Conservation (phyloP, 1,140 invertebrate genomes). For the Varroa destructor region DNA sequence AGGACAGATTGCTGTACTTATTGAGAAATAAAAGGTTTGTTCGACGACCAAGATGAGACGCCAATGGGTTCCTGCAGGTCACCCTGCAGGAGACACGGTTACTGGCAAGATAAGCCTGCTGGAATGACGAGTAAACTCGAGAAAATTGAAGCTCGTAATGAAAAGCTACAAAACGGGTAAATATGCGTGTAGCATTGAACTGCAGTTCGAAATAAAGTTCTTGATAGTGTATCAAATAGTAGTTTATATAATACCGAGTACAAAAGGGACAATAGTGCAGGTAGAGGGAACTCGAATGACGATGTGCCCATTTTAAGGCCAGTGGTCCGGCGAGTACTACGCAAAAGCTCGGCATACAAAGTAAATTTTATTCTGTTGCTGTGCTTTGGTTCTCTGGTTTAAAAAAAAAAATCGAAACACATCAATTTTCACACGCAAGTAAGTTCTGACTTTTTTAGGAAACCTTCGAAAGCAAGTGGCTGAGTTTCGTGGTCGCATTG, state of each 20-base stretch:
- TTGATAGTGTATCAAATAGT: no score
- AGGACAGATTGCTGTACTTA: no score
- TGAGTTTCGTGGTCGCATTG: neutral
- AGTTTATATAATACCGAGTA: no score
- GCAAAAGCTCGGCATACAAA: constrained; percentile 1
- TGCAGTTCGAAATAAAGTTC: no score
- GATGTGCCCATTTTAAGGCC: neutral
- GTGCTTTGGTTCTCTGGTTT: no score
- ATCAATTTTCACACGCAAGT: no score
- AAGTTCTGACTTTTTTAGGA: neutral
- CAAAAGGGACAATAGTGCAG: neutral
- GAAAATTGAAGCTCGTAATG: neutral
- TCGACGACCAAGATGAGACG: neutral
- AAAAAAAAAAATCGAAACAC: no score
- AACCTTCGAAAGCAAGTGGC: neutral
- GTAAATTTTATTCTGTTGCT: no score
- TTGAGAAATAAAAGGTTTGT: neutral
- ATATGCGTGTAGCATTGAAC: no score
- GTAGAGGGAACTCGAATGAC: neutral
- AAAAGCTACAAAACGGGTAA: neutral
- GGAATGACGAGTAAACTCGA: neutral
- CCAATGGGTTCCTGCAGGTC: neutral
- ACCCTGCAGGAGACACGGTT: neutral
- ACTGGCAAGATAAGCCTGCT: neutral
- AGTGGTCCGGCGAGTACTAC: neutral